Conservation (phyloP, 2,113 vertebrate genomes). For the Saiga tatarica region DNA sequence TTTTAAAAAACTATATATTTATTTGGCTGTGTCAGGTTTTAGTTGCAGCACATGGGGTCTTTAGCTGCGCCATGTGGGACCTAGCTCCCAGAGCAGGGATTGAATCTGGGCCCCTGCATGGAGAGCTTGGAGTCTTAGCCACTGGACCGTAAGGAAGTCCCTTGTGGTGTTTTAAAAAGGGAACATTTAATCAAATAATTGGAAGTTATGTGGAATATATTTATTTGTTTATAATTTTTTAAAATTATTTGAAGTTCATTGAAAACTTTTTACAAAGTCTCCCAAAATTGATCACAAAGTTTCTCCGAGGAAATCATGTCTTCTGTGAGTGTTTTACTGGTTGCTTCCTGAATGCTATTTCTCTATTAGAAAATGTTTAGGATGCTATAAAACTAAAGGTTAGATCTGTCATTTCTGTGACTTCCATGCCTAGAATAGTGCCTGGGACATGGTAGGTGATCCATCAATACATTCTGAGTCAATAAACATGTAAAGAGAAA, state of each 20-base stretch:
- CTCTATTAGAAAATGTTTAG: not conserved
- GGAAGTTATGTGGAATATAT: not conserved
- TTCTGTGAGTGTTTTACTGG: not conserved
- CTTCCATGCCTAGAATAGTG: not conserved
- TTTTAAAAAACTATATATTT: not conserved
- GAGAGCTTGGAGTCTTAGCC: not conserved
- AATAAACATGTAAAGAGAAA: not conserved
- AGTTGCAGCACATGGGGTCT: not conserved
- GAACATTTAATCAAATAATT: not conserved
- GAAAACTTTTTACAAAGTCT: not conserved
- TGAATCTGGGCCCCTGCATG: not conserved
- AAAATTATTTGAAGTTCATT: not conserved
- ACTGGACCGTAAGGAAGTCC: not conserved
- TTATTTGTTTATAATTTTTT: not conserved
- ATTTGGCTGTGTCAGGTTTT: not conserved
- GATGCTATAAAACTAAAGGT: not conserved
- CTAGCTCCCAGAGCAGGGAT: not conserved
- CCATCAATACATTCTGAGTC: not conserved
- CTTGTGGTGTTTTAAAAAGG: not conserved
- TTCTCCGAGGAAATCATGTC: not conserved
- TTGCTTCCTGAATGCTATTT: not conserved
- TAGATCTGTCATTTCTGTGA: not conserved
- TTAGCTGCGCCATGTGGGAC: fast-evolving
- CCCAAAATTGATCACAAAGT: not conserved
- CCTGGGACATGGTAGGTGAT: not conserved